Evolutionary conservation across 1,140 invertebrate species (phyloP).

Genomic region (Lepidostoma basale): DNA sequence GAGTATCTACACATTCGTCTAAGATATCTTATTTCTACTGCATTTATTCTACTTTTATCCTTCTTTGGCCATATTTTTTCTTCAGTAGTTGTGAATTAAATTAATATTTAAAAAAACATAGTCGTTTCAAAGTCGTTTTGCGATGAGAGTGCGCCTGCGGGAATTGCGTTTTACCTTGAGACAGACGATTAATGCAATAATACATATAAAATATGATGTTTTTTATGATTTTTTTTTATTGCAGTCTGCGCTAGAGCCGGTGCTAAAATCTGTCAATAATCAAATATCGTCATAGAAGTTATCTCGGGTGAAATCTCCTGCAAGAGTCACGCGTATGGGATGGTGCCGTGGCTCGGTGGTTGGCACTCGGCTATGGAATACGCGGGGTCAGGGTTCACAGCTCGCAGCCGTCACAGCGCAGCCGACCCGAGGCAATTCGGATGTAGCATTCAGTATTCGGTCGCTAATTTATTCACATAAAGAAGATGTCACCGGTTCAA

Average conservation of each 20-base stretch:
- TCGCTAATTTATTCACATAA: constrained; percentile 23
- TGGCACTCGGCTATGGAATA: constrained; percentile 11
- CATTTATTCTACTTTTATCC: no score
- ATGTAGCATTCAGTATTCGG: constrained; percentile 36
- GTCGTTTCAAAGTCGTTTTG: no score
- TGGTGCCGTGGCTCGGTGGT: constrained; percentile 16
- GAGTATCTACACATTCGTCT: no score
- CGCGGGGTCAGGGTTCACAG: constrained; percentile 40
- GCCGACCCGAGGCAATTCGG: constrained; percentile 32
- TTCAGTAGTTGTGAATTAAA: no score
- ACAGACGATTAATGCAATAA: no score
- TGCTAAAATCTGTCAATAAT: neutral
- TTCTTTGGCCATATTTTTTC: no score
- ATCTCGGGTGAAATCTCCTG: constrained; percentile 11
- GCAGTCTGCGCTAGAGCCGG: neutral
- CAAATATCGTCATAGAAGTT: constrained; percentile 7
- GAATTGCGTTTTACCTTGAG: no score
- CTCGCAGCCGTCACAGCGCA: constrained; percentile 29
- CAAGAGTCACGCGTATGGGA: neutral
- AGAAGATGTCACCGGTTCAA: constrained; percentile 44
- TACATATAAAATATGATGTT: neutral
- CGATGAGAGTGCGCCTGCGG: no score
- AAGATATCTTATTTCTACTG: no score
- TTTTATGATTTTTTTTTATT: neutral
- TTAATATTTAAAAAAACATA: no score